Conservation (phyloP, 2,797 vertebrate genomes). For the Gorsachius magnificus region DNA sequence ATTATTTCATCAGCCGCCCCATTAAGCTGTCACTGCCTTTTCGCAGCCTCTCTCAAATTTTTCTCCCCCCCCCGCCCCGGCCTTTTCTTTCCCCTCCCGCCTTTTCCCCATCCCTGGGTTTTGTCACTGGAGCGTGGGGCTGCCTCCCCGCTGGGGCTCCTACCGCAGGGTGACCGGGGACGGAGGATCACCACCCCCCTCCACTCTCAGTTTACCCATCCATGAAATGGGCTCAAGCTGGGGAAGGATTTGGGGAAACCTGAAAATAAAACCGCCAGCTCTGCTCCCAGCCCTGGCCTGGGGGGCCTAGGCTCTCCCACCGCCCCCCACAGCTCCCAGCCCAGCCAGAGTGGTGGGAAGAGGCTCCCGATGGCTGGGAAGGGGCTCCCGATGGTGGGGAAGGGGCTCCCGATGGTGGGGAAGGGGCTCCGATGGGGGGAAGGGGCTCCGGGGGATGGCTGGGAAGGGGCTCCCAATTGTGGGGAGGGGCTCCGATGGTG, state of each 20-base stretch:
- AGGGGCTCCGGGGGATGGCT: too few species aligned
- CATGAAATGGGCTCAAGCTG: background rate
- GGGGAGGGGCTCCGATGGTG: background rate
- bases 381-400: too few species aligned
- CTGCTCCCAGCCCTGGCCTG: fast-evolving
- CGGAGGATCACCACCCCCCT: background rate
- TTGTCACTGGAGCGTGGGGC: background rate
- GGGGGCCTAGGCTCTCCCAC: too few species aligned
- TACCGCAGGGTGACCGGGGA: background rate
- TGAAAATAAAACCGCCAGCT: background rate
- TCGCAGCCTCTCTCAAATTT: background rate
- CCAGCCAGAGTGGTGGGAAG: background rate
- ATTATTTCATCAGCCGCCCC: slow-evolving; percentile 32
- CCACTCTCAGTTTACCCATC: background rate
- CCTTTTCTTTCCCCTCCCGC: background rate
- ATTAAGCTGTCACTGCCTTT: slow-evolving; percentile 44
- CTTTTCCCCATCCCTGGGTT: background rate
- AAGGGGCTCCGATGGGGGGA: too few species aligned
- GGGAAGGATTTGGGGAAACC: background rate
- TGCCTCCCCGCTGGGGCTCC: background rate
- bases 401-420: too few species aligned
- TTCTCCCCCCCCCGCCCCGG: too few species aligned
- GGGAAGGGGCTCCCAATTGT: too few species aligned
- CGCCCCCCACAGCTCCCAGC: background rate
- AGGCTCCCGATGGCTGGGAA: too few species aligned